These are phyloP conservation scores for Micromys minutus DNA, from an alignment of 2,113 vertebrate genomes.

Conservation along the genomic window DNA sequence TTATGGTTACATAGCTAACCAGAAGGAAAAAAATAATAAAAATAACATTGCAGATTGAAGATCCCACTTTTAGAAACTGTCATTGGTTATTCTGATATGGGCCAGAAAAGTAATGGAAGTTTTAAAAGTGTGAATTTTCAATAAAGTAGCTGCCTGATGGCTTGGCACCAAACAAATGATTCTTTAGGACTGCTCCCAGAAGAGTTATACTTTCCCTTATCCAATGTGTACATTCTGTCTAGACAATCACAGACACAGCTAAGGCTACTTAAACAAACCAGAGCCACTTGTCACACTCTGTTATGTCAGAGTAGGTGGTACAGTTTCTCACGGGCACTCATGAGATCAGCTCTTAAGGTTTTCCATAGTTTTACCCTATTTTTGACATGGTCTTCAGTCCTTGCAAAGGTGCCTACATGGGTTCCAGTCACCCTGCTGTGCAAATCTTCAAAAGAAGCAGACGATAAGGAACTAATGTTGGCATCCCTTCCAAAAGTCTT, in stretches of 20 bases:
- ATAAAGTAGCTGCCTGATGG: constrained; percentile 10
- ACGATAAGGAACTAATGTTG: background rate
- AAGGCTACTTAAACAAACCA: constrained; percentile 18
- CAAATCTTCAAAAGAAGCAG: background rate
- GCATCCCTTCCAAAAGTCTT: background rate
- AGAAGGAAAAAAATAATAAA: constrained; percentile 60
- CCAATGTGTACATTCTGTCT: constrained; percentile 11
- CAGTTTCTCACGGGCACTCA: background rate
- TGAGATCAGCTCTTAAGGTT: background rate
- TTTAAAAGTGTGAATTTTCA: constrained; percentile 67
- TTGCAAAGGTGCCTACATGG: background rate
- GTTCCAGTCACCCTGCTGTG: background rate
- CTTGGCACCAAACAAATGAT: constrained; percentile 65
- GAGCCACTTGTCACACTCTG: background rate
- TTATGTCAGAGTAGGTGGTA: background rate
- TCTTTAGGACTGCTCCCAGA: constrained; percentile 59
- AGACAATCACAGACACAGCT: background rate
- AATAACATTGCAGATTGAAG: constrained; percentile 40
- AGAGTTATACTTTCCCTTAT: constrained; percentile 51
- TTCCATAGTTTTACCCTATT: background rate
- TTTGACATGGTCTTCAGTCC: background rate
- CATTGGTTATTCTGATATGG: constrained; percentile 47
- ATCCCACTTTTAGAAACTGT: constrained; percentile 53
- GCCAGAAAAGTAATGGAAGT: constrained; percentile 61
- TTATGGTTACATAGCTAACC: constrained; percentile 54